These are phyloP conservation scores for Acrocyrtus sp. DNA, from an alignment of 2,888 invertebrate genomes.

Conservation along the genomic window DNA sequence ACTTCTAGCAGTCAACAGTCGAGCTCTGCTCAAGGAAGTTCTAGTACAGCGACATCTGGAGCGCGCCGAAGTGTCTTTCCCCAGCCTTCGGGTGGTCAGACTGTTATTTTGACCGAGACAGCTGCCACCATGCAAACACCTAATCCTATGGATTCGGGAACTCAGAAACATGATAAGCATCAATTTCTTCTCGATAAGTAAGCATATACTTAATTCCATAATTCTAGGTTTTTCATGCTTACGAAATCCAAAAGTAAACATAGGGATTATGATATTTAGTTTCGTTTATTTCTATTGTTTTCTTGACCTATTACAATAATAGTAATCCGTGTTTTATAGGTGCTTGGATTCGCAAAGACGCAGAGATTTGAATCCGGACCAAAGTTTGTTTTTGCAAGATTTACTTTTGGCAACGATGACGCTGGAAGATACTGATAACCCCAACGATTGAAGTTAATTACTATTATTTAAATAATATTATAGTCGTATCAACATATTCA, in stretches of 20 bases:
- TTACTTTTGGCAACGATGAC: constrained; percentile 73
- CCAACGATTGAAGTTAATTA: constrained; percentile 48
- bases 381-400: constrained; percentile 77
- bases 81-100: constrained; percentile 60
- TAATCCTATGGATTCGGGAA: constrained; percentile 64
- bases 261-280: neutral
- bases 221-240: neutral
- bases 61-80: constrained; percentile 62
- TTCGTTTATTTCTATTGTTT: neutral
- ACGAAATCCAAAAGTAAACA: too few species aligned
- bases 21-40: constrained; percentile 65
- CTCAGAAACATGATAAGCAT: constrained; percentile 65
- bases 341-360: constrained; percentile 68
- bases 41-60: constrained; percentile 69
- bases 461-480: too few species aligned
- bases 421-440: constrained; percentile 48
- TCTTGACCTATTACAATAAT: too few species aligned
- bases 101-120: constrained; percentile 58
- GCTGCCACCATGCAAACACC: constrained; percentile 58
- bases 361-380: constrained; percentile 70
- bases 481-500: constrained; percentile 28
- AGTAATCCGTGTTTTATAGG: too few species aligned
- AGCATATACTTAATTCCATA: too few species aligned
- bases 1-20: constrained; percentile 59
- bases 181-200: constrained; percentile 69